Base-by-base conservation (phyloP, 2,113 vertebrate genomes). In the Campylomormyrus numenius region DNA sequence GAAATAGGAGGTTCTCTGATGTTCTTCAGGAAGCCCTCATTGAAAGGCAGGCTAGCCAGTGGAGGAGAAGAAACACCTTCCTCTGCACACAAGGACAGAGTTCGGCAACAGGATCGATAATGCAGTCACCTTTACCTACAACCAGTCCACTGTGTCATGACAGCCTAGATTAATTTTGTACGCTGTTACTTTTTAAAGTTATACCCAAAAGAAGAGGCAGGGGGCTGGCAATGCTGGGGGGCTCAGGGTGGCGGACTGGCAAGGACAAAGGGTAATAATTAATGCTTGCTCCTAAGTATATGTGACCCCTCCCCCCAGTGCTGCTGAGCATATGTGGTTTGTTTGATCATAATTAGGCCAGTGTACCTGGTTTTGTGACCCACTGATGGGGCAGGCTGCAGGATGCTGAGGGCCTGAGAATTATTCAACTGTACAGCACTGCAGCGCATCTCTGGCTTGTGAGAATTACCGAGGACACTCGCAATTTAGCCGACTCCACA, bases 311-410 rank as follows among this genome's bases (percentile, higher is more conserved):
- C 77, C 48, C 90, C 86, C 42, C 45, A 80, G 86, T 90, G 88
- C 70, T 89, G 80, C 83, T 49, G 89, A 91, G 88, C 92, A 92
- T 92, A 66, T 90, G 93, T 93, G 93, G 92, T 93, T 92, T 93
- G 93, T 94, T 94, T 92, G 92, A 91, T 90, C 91, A 93, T 95
- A 94, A 94, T 95, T 94, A 94, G 94, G 93, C 93, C 31, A 13
- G 93, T 94, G 94, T 93, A 93, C 94, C 95, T 94, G 91, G 93
- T 91, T 91, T 94, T 94, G 90, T 89, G 5, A 90, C 89, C 56
- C 93, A 92, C 19, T 83, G 94, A 94, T 93, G 92, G 91, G 90
- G 87, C 91, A 91, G 93, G 88, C 15, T 80, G 39, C 31, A 83
- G 21, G 49, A 66, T 92, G 80, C 48, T 39, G n/a, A 35, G 27